Base-by-base conservation (phyloP, 2,797 vertebrate species). In the Pseudochaenichthys georgianus region DNA sequence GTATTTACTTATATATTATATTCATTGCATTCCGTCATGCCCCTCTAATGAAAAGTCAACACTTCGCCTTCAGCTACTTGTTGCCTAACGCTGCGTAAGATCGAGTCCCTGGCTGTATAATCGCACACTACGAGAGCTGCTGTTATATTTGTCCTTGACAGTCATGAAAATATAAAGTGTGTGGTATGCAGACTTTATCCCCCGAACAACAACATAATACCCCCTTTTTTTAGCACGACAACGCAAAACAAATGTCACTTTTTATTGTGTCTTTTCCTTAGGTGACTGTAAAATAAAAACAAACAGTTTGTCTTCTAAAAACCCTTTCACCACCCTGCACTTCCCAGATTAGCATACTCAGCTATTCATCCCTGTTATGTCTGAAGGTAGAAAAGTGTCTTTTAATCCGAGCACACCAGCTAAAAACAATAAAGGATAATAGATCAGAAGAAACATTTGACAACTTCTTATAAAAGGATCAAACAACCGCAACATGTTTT, bases 391-490 rank as follows among this genome's bases (percentile, higher is more conserved):
- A 23, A 43, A 55, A 64, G 65, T 2, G 58, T n/a, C 54, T 83
- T 28, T 83, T 85, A 78, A 82, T 79, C 75, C 19, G 3, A 72
- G 41, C 48, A 13, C 9, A 43, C 68, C 54, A 50, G 59, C 72
- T 67, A 58, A 81, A 78, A 84, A 61, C 34, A 38, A 38, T 50
- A 12, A 19, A 81, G 71, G 75, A 84, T 83, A 71, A 76, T 70
- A 68, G 62, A 46, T 57, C 4, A 52, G 55, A 70, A 43, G 60
- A 82, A 63, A 31, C 4, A 19, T 64, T 57, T 46, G 64, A 64
- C 64, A 60, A 76, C 67, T 48, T 75, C 52, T 68, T 31, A 21
- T 38, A 52, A 47, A 46, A 69, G 67, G 67, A 82, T 70, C 58
- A 82, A 75, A 75, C 70, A 21, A 9, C n/a, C 9, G 2, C 9